Evolutionary conservation across 2,888 invertebrate species (phyloP).

Genomic region (Steinernema hermaphroditum): DNA sequence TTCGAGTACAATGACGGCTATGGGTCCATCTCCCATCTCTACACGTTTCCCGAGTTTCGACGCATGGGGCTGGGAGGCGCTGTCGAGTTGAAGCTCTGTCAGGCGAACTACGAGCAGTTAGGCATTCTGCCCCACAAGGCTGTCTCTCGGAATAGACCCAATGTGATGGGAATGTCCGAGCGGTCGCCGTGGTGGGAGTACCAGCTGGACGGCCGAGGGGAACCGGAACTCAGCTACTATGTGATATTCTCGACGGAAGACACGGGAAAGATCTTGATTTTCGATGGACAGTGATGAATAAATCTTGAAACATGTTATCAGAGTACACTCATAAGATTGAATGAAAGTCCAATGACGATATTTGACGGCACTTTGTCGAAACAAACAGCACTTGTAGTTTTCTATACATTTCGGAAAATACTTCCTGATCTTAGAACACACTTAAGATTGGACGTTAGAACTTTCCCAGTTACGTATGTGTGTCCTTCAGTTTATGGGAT

Average conservation of each 20-base stretch:
- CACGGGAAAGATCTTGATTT: background rate
- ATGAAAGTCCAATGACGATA: no score
- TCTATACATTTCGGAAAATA: no score
- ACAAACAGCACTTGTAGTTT: no score
- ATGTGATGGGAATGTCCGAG: background rate
- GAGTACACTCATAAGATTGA: no score
- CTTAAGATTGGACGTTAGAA: no score
- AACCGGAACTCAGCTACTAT: background rate
- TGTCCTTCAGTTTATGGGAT: no score
- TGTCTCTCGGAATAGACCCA: background rate
- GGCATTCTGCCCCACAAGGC: background rate
- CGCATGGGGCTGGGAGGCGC: slow-evolving; percentile 15
- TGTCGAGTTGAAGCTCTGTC: background rate
- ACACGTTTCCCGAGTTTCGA: slow-evolving; percentile 28
- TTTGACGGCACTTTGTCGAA: no score
- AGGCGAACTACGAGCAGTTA: background rate
- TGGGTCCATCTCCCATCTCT: slow-evolving; percentile 28
- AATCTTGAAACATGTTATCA: no score
- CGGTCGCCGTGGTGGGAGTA: background rate
- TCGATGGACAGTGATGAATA: background rate
- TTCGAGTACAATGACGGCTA: slow-evolving; percentile 32
- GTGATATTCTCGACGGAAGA: background rate
- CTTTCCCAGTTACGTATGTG: no score
- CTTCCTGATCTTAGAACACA: no score
- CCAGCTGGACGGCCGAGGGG: background rate